Evolutionary conservation across 2,113 vertebrate genomes (phyloP).

Genomic region (Dissostichus mawsoni): DNA sequence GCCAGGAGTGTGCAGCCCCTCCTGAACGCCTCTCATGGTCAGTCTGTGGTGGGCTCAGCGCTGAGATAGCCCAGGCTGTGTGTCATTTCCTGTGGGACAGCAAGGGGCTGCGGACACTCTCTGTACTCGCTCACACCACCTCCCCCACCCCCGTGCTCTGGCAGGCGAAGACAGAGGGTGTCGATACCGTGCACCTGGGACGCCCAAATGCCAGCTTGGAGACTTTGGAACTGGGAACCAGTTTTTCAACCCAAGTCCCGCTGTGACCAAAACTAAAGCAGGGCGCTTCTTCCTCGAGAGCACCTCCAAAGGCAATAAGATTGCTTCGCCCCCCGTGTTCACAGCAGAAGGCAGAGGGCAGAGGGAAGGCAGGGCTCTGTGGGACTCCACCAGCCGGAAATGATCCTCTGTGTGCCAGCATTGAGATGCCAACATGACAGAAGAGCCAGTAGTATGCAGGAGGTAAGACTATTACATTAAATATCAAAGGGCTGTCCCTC

Average conservation of each 20-base stretch:
- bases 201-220: constrained; percentile 76
- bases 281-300: constrained; percentile 72
- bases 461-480: constrained; percentile 43
- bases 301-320: constrained; percentile 75
- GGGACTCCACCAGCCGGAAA: constrained; percentile 76
- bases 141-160: constrained; percentile 60
- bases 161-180: constrained; percentile 74
- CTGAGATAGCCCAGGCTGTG: constrained; percentile 48
- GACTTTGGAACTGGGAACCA: constrained; percentile 74
- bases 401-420: constrained; percentile 74
- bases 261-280: constrained; percentile 75
- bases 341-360: constrained; percentile 82
- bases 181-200: constrained; percentile 79
- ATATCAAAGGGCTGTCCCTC: constrained; percentile 32
- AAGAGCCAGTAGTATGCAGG: constrained; percentile 38
- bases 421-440: constrained; percentile 67
- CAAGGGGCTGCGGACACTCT: constrained; percentile 64
- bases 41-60: constrained; percentile 45
- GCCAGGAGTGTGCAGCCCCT: constrained; percentile 30
- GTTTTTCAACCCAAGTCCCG: constrained; percentile 77
- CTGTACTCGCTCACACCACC: constrained; percentile 43
- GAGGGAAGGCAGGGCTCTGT: constrained; percentile 73
- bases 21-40: constrained; percentile 49
- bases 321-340: constrained; percentile 71
- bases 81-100: constrained; percentile 79